Conservation (phyloP, 1,140 invertebrate species). For the Brachionus koreanus region DNA sequence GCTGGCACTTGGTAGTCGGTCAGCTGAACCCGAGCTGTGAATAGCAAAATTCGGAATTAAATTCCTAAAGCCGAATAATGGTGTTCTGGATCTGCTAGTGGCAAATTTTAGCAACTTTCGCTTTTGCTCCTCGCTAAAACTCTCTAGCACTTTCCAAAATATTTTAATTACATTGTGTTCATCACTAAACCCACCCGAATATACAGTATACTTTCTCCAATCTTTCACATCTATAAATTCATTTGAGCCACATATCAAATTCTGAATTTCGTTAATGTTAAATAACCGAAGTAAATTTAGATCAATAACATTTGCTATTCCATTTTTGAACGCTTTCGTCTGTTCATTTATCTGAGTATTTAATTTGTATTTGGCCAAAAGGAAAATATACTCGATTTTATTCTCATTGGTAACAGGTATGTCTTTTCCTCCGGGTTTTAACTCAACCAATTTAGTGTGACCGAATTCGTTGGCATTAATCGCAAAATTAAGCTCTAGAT, state of each 20-base stretch:
- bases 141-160: constrained; percentile 79
- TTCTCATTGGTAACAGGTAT: constrained; percentile 85
- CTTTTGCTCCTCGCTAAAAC: constrained; percentile 77
- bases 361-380: constrained; percentile 90
- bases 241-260: constrained; percentile 85
- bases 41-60: constrained; percentile 79
- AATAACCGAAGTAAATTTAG: constrained; percentile 90
- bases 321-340: constrained; percentile 56
- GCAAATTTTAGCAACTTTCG: constrained; percentile 89
- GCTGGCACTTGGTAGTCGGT: constrained; percentile 85
- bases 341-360: constrained; percentile 69
- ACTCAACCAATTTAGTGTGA: constrained; percentile 70
- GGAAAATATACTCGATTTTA: constrained; percentile 90
- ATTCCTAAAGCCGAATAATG: constrained; percentile 80
- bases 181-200: constrained; percentile 63
- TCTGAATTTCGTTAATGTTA: constrained; percentile 85
- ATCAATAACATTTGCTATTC: constrained; percentile 80
- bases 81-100: constrained; percentile 91
- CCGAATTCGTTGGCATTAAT: constrained; percentile 82
- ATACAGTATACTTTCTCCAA: constrained; percentile 75
- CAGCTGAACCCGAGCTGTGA: constrained; percentile 77
- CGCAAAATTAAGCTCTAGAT: constrained; percentile 72
- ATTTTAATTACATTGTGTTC: constrained; percentile 69
- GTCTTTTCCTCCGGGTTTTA: constrained; percentile 81
- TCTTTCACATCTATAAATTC: constrained; percentile 86